A percentile compares a stretch with the other conserved stretches of the same genome.
phyloP scores from a whole-genome alignment of 1,140 invertebrate genomes.

The Lepidostoma basale region DNA sequence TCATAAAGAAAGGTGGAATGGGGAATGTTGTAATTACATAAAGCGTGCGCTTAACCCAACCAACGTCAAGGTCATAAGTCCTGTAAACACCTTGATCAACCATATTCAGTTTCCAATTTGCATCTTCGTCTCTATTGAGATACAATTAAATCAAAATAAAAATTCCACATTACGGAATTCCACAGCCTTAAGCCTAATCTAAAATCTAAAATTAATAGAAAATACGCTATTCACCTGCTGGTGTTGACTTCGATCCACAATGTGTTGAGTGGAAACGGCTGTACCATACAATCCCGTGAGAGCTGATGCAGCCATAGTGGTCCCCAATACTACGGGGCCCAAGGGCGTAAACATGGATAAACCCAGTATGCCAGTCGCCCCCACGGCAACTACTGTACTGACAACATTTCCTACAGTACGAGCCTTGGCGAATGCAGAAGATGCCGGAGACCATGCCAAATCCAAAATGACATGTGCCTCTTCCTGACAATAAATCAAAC shows the following conservation, averaged over 20 bases:
- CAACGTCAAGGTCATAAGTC: not conserved
- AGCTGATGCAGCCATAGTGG: constrained; percentile 1
- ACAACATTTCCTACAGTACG: constrained; percentile 6
- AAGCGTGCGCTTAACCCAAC: too few relatives aligned
- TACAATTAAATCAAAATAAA: too few relatives aligned
- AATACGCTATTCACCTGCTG: constrained; percentile 45
- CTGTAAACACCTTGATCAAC: too few relatives aligned
- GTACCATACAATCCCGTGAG: constrained; percentile 23
- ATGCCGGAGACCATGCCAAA: constrained; percentile 21
- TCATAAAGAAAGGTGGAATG: too few relatives aligned
- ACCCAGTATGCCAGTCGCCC: constrained; percentile 28
- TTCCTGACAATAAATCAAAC: not conserved
- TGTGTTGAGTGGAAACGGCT: not conserved
- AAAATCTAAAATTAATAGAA: not conserved
- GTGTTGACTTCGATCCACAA: constrained; percentile 45
- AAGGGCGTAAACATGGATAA: constrained; percentile 31
- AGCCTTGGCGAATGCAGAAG: not conserved
- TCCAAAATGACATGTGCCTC: not conserved
- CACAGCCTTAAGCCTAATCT: not conserved
- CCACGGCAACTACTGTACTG: constrained; percentile 19
- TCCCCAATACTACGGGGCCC: constrained; percentile 16
- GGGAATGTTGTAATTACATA: too few relatives aligned
- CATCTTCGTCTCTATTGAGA: too few relatives aligned
- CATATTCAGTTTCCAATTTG: too few relatives aligned
- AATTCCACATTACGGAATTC: too few relatives aligned